phyloP scores from a whole-genome alignment of 2,888 invertebrate genomes.

The Parnassius mnemosyne region DNA sequence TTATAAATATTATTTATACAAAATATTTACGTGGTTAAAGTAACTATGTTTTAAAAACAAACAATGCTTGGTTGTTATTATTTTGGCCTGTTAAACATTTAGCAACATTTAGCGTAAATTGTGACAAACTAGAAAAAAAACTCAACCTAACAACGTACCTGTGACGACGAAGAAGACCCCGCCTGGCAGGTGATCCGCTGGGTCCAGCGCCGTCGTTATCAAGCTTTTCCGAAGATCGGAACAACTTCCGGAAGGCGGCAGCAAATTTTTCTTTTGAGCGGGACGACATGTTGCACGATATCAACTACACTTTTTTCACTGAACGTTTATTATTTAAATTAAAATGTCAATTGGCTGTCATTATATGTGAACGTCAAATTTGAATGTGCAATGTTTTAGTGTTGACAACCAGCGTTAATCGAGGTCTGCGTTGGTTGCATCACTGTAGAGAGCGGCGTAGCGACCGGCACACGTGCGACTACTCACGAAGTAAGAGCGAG shows the following conservation, averaged over 20 bases:
- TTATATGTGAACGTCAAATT: constrained; percentile 55
- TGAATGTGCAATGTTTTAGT: constrained; percentile 42
- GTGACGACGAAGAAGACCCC: constrained; percentile 74
- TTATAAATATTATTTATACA: constrained; percentile 10
- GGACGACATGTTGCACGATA: constrained; percentile 83
- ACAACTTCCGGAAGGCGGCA: constrained; percentile 88
- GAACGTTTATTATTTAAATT: constrained; percentile 46
- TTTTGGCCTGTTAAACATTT: constrained; percentile 3
- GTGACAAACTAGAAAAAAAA: not conserved
- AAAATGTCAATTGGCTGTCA: constrained; percentile 46
- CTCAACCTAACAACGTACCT: constrained; percentile 45
- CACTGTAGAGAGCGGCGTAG: constrained; percentile 46
- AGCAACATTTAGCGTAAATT: not conserved
- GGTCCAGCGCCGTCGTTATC: constrained; percentile 83
- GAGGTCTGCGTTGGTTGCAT: constrained; percentile 40
- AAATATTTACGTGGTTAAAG: constrained; percentile 11
- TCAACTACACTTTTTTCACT: constrained; percentile 49
- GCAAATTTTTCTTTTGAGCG: constrained; percentile 91
- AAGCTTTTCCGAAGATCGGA: constrained; percentile 86
- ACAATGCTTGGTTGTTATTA: constrained; percentile 12
- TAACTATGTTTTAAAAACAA: constrained; percentile 7
- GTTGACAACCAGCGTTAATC: constrained; percentile 25
- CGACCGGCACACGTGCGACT: constrained; percentile 41
- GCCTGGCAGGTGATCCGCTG: constrained; percentile 82
- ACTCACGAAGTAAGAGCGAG: constrained; percentile 53